Conservation (phyloP, 2,797 vertebrate genomes). For the Poecilia gillii region DNA sequence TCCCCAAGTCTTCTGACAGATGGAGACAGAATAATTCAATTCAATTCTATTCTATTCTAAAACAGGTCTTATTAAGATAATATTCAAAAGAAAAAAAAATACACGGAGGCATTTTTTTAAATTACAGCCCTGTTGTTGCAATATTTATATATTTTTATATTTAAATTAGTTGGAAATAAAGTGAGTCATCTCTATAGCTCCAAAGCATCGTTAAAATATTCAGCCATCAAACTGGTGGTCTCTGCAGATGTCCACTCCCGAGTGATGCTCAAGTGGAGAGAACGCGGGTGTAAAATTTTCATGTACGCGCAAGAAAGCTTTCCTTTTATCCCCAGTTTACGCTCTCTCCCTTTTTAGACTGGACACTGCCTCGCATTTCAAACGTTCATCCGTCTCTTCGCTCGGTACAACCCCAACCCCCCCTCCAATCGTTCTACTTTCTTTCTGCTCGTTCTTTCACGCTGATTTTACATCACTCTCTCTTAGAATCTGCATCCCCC, state of each 20-base stretch:
- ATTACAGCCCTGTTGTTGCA: background rate
- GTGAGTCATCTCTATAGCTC: background rate
- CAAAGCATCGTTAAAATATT: conserved; percentile 2
- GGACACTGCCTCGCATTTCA: conserved; percentile 26
- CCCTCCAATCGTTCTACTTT: background rate
- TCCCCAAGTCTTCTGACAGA: no score
- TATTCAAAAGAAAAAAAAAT: background rate
- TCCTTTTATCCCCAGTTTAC: conserved; percentile 13
- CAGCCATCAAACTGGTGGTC: background rate
- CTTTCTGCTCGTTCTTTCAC: conserved; percentile 30
- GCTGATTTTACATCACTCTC: conserved; percentile 52
- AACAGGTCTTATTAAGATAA: no score
- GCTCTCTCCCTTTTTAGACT: conserved; percentile 25
- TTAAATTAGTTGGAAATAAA: background rate
- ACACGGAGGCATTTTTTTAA: background rate
- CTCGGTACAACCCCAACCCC: conserved; percentile 15
- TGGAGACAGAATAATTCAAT: no score
- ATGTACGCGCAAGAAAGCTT: conserved; percentile 45
- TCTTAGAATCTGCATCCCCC: conserved; percentile 2
- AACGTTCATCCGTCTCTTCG: conserved; percentile 32
- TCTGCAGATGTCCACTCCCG: conserved; percentile 11
- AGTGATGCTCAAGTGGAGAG: conserved; percentile 37
- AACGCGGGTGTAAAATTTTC: conserved; percentile 49
- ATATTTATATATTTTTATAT: background rate
- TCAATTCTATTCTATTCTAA: no score